These are phyloP conservation scores for Pyrgilauda ruficollis DNA, from an alignment of 2,113 vertebrate genomes.

Conservation along the genomic window DNA sequence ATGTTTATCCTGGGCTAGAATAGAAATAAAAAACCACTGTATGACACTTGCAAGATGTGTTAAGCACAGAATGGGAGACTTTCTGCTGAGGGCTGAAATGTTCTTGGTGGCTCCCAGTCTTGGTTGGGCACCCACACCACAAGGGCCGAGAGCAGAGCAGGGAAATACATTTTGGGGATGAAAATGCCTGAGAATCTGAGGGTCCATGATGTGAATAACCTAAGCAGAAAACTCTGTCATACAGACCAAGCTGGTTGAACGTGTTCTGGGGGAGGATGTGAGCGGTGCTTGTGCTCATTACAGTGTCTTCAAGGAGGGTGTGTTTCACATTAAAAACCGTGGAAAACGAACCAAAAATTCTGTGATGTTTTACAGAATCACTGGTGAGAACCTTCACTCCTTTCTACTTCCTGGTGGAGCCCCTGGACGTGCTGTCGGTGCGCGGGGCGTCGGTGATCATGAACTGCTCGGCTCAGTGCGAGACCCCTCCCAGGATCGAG, in stretches of 20 bases:
- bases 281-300: fast-evolving
- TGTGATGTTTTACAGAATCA: conserved; percentile 70
- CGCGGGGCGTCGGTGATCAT: conserved; percentile 82
- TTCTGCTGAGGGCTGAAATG: background rate
- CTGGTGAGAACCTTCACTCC: conserved; percentile 85
- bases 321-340: fast-evolving
- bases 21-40: background rate
- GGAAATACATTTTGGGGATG: background rate
- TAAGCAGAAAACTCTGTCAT: background rate
- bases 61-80: background rate
- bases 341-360: too few relatives aligned
- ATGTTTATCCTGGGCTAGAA: background rate
- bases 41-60: background rate
- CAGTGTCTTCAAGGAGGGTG: fast-evolving
- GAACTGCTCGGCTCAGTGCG: conserved; percentile 89
- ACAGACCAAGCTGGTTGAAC: too few relatives aligned
- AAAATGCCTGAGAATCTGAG: background rate
- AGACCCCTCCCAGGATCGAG: conserved; percentile 80
- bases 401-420: conserved; percentile 92
- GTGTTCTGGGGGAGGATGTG: fast-evolving
- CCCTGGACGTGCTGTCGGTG: conserved; percentile 80
- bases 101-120: background rate
- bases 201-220: background rate
- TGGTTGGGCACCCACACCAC: background rate
- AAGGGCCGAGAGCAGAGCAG: background rate